phyloP scores from a whole-genome alignment of 2,113 vertebrate genomes.

The Bos indicus region DNA sequence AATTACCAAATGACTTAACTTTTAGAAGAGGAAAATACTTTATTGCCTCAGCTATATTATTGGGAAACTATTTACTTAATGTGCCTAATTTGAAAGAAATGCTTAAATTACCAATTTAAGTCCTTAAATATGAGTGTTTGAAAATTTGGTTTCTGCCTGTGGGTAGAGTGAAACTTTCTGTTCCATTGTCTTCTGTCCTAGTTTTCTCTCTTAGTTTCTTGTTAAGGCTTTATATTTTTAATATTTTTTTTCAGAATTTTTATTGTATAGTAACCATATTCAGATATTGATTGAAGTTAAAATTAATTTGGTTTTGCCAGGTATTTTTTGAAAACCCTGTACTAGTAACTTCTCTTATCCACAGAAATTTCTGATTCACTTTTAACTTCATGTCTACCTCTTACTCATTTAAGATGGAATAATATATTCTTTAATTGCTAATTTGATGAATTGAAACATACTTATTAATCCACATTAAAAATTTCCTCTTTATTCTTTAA shows the following conservation, averaged over 20 bases:
- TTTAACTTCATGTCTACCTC: background rate
- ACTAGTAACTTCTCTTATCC: background rate
- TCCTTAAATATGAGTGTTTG: background rate
- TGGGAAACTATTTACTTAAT: background rate
- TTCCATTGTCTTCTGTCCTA: background rate
- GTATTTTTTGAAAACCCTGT: background rate
- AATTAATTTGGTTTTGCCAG: background rate
- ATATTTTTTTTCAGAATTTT: background rate
- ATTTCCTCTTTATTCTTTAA: background rate
- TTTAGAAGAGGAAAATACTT: background rate
- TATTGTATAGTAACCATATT: background rate
- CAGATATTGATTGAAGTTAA: background rate
- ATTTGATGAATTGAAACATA: background rate
- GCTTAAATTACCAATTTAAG: background rate
- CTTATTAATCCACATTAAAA: background rate
- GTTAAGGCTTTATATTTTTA: background rate
- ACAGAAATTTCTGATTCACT: background rate
- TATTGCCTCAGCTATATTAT: background rate
- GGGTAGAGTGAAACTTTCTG: background rate
- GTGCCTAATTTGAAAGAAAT: background rate
- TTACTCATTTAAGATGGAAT: background rate
- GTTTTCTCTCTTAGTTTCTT: background rate
- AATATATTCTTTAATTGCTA: background rate
- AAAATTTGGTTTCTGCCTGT: background rate
- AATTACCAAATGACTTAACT: background rate